phyloP scores from a whole-genome alignment of 30 jellyfish, hydroid and myxozoan genomes.

The Turritopsis rubra region DNA sequence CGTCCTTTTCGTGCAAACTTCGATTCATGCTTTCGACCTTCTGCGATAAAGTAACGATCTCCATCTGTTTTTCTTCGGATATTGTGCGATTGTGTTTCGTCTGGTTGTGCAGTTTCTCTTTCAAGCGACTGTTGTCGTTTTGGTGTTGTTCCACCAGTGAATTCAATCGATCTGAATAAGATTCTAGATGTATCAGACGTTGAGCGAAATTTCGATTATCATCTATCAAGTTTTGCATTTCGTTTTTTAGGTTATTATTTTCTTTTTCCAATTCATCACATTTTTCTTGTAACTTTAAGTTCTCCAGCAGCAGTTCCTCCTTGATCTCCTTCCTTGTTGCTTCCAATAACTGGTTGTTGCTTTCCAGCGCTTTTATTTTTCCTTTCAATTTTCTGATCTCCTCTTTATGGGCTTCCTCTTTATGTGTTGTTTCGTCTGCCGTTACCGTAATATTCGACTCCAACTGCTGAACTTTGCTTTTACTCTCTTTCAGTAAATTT shows the following conservation, averaged over 20 bases:
- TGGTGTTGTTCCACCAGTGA: conserved; percentile 42
- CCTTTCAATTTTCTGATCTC: conserved; percentile 47
- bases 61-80: conserved; percentile 32
- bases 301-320: conserved; percentile 28
- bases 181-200: conserved; percentile 60
- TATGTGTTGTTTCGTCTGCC: conserved; percentile 31
- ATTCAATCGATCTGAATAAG: conserved; percentile 49
- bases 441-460: conserved; percentile 46
- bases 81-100: conserved; percentile 11
- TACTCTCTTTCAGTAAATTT: conserved; percentile 23
- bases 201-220: conserved; percentile 81
- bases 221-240: conserved; percentile 55
- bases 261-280: conserved; percentile 9
- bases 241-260: conserved; percentile 41
- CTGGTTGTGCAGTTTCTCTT: conserved; percentile 31
- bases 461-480: conserved; percentile 21
- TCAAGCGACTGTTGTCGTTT: conserved; percentile 40
- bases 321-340: conserved; percentile 36
- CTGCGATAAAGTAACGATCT: conserved; percentile 8
- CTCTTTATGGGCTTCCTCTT: conserved; percentile 37
- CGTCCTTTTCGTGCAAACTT: conserved; percentile 40
- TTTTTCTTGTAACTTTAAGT: neutral
- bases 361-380: conserved; percentile 49
- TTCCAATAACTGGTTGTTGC: conserved; percentile 37
- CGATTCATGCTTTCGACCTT: conserved; percentile 32